Conservation (phyloP, 2,888 invertebrate species). For the Seira musarum region DNA sequence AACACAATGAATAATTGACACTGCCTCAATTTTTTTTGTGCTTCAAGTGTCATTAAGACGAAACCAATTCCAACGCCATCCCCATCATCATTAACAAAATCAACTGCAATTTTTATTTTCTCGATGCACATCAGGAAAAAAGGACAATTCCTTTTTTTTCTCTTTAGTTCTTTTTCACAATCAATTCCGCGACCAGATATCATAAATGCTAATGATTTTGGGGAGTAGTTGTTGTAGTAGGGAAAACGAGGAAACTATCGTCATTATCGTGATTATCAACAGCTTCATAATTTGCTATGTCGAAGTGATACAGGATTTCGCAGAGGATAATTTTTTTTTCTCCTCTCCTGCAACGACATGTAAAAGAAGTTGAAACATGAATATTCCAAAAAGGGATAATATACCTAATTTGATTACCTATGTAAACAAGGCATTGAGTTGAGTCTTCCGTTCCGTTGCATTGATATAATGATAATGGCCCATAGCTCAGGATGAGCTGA, state of each 20-base stretch:
- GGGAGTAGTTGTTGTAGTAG: constrained; percentile 20
- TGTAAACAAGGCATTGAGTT: no score
- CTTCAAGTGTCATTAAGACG: constrained; percentile 54
- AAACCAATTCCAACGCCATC: constrained; percentile 52
- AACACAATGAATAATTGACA: constrained; percentile 53
- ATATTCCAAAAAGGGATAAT: constrained; percentile 50
- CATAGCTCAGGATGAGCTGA: no score
- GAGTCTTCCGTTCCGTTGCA: no score
- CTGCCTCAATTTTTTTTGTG: constrained; percentile 43
- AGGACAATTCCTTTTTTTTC: no score
- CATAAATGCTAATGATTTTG: constrained; percentile 22
- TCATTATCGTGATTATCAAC: constrained; percentile 65
- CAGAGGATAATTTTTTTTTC: constrained; percentile 28
- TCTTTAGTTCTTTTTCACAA: no score
- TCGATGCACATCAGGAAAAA: no score
- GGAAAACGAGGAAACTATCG: constrained; percentile 55
- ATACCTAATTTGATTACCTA: constrained; percentile 53
- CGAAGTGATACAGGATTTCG: no score
- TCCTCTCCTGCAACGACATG: constrained; percentile 22
- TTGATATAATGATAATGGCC: no score
- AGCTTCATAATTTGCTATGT: constrained; percentile 59
- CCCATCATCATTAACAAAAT: constrained; percentile 58
- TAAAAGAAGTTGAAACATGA: constrained; percentile 43
- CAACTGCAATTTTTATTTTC: constrained; percentile 40
- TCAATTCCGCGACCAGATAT: no score